These are phyloP conservation scores for Brachypodius melanocephalos DNA, from an alignment of 2,113 vertebrate species.

Conservation along the genomic window DNA sequence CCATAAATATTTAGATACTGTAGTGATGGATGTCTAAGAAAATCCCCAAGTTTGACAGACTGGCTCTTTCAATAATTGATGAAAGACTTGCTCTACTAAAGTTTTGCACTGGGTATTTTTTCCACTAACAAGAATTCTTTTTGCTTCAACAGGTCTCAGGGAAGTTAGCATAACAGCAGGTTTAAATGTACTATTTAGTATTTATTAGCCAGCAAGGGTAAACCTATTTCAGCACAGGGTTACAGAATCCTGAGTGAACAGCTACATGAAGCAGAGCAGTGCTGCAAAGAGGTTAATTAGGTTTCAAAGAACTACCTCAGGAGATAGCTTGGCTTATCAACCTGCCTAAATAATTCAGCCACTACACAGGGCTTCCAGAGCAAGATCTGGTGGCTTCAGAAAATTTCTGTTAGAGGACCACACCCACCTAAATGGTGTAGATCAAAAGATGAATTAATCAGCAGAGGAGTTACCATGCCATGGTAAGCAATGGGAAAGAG, in stretches of 20 bases:
- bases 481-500: neutral
- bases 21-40: neutral
- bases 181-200: neutral
- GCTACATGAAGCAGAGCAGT: neutral
- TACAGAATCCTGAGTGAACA: neutral
- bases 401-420: neutral
- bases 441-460: neutral
- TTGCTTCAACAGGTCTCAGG: neutral
- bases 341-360: neutral
- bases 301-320: neutral
- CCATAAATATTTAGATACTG: constrained; percentile 2
- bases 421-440: neutral
- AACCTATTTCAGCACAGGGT: neutral
- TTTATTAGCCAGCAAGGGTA: neutral
- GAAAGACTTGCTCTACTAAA: neutral
- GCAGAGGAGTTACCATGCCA: neutral
- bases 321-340: neutral
- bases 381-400: neutral
- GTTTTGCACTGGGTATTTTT: neutral
- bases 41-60: neutral
- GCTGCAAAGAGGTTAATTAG: neutral
- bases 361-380: neutral
- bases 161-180: neutral
- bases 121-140: neutral
- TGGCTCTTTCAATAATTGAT: neutral